Evolutionary conservation across 2,888 invertebrate species (phyloP).

Genomic region (Cerastoderma edule): DNA sequence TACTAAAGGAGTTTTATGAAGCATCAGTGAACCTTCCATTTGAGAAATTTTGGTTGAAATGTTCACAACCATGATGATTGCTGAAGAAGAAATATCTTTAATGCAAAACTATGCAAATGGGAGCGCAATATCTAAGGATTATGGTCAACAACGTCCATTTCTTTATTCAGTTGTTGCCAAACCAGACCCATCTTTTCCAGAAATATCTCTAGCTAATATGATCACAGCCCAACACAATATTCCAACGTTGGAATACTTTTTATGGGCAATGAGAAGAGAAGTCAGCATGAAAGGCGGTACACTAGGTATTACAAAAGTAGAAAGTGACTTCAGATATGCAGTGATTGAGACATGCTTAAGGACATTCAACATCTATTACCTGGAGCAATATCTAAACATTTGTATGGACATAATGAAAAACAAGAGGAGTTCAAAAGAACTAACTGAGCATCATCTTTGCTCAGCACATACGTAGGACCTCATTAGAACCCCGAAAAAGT

Average conservation of each 20-base stretch:
- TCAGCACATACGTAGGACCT: conserved; percentile 16
- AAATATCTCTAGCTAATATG: no score
- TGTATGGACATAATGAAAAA: not conserved
- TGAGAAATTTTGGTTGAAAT: no score
- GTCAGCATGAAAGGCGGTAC: no score
- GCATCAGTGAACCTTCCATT: no score
- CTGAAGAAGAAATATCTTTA: not conserved
- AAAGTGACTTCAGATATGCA: conserved; percentile 27
- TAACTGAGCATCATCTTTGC: conserved; percentile 16
- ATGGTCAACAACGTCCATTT: conserved; percentile 33
- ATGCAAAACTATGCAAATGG: conserved; percentile 27
- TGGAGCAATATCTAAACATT: conserved; percentile 9
- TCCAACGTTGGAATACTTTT: conserved; percentile 19
- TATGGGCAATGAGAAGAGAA: not conserved
- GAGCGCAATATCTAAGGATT: conserved; percentile 2
- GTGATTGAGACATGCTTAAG: conserved; percentile 16
- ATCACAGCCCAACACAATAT: conserved; percentile 30
- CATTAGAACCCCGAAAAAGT: not conserved
- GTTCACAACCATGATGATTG: no score
- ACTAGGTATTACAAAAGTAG: conserved; percentile 3
- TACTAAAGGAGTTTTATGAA: no score
- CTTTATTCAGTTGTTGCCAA: conserved; percentile 39
- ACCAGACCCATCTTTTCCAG: conserved; percentile 6
- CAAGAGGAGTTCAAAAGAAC: not conserved
- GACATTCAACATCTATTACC: not conserved